Conservation (phyloP, 2,113 vertebrate species). For the Microcebus ravelobensis region DNA sequence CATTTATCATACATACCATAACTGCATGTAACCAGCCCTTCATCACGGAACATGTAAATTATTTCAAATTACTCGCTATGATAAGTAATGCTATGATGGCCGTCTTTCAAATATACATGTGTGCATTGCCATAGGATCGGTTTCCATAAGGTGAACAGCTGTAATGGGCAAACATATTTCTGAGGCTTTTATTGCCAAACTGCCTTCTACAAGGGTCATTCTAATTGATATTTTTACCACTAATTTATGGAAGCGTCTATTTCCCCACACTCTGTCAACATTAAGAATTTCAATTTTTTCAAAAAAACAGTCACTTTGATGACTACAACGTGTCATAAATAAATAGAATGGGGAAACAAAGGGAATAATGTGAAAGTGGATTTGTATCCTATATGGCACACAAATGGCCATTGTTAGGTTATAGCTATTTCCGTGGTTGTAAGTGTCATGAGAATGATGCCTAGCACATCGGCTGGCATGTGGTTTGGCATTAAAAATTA, state of each 20-base stretch:
- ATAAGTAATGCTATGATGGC: conserved; percentile 15
- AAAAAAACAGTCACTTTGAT: conserved; percentile 1
- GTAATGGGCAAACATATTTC: background rate
- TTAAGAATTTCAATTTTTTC: conserved; percentile 20
- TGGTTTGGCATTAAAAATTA: background rate
- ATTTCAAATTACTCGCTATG: conserved; percentile 31
- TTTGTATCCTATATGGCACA: background rate
- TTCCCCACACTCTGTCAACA: background rate
- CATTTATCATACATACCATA: conserved; percentile 11
- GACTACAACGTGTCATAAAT: background rate
- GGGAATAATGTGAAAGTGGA: background rate
- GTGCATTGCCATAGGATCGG: background rate
- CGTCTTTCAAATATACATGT: conserved; percentile 1
- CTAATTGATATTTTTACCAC: conserved; percentile 36
- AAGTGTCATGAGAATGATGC: background rate
- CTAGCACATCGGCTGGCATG: background rate
- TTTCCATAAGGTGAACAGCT: background rate
- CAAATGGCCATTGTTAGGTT: background rate
- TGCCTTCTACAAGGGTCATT: conserved; percentile 57
- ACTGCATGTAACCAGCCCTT: conserved; percentile 45
- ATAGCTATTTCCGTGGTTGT: background rate
- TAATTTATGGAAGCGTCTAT: conserved; percentile 27
- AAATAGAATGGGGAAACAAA: background rate
- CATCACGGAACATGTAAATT: conserved; percentile 19
- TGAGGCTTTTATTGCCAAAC: conserved; percentile 15